Evolutionary conservation across 2,888 invertebrate genomes (phyloP), one percentile per base, ranked within the genome.

Genomic region (Caenorhabditis virilis): DNA sequence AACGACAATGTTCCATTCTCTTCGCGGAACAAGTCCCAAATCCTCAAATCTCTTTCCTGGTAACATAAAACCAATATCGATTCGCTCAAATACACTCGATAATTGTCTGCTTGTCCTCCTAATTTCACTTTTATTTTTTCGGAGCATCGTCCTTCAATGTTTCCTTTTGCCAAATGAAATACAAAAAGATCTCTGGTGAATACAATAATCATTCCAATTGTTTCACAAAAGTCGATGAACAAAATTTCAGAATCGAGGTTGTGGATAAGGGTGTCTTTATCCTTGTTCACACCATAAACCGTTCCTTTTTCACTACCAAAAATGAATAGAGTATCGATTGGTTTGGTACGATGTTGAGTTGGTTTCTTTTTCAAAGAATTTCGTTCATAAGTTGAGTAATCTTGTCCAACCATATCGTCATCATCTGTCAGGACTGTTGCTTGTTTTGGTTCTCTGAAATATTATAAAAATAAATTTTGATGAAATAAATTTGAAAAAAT

Each of bases 1-100:
- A 86, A 72, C 27, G 77, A 75, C 23, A 94, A 85, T 0, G 93
- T 88, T 84, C 91, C 93, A 84, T 93, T 95, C 79, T 95, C 94
- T 56, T 94, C 93, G 26, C 90, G 90, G 48, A 93, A 91, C 74
- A 95, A 89, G 83, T 97, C 93, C 95, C 95, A 97, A 76, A 95
- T 88, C 38, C 72, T 41, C n/a, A 72, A 51, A 20, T 72, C 72
- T 45, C 48, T 62, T 13, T 54, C 58, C 18, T 46, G 47, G 27
- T 57, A 66, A 27, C 61, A 42, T 53, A 60, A 58, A 3, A 69
- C 57, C 7, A 69, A 50, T 16, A 62, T 46, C 7, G 48, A 46
- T 15, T 74, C 72, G 33, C 51, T 50, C 35, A 72, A 46, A 13
- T 65, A 49, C 36, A 72, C 45, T 22, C 36, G 49, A 38, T 77